A percentile compares a stretch with the other conserved stretches of the same genome.
Evolutionary conservation across 2,888 invertebrate genomes (phyloP).

Genomic region (Chrysomela aeneicollis): DNA sequence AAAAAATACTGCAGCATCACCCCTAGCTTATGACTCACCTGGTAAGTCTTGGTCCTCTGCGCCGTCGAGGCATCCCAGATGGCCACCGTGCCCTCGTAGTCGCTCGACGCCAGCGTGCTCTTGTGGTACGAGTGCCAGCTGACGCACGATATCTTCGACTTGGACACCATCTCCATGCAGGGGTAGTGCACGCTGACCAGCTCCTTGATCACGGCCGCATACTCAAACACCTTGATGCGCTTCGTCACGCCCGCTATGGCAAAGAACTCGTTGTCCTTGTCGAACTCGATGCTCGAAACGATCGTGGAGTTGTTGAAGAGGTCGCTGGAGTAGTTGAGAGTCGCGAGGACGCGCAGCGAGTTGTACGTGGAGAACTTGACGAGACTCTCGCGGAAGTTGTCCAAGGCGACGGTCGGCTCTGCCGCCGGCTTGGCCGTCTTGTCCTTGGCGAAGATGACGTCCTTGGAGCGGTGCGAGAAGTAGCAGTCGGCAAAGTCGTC

Average conservation of each 20-base stretch:
- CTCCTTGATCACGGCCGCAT: constrained; percentile 83
- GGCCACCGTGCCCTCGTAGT: constrained; percentile 93
- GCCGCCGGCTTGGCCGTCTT: constrained; percentile 48
- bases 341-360: constrained; percentile 81
- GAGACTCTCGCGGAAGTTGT: constrained; percentile 84
- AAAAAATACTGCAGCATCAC: too few species aligned
- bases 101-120: constrained; percentile 85
- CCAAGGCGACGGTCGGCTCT: constrained; percentile 65
- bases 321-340: constrained; percentile 89
- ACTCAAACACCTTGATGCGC: constrained; percentile 93
- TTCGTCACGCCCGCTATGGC: constrained; percentile 96
- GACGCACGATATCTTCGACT: constrained; percentile 93
- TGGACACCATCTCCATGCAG: constrained; percentile 87
- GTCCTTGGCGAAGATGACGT: constrained; percentile 69
- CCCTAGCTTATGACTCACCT: constrained; percentile 53
- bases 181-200: constrained; percentile 93
- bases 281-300: constrained; percentile 93
- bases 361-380: constrained; percentile 85
- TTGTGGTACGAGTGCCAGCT: constrained; percentile 95
- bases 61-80: constrained; percentile 91
- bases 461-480: constrained; percentile 78
- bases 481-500: constrained; percentile 90
- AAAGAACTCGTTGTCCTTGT: constrained; percentile 94
- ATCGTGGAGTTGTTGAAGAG: constrained; percentile 87
- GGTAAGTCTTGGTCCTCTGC: constrained; percentile 75